Evolutionary conservation across 2,797 vertebrate species (phyloP), one percentile per base, ranked within the genome.

Genomic region (Hybognathus amarus): DNA sequence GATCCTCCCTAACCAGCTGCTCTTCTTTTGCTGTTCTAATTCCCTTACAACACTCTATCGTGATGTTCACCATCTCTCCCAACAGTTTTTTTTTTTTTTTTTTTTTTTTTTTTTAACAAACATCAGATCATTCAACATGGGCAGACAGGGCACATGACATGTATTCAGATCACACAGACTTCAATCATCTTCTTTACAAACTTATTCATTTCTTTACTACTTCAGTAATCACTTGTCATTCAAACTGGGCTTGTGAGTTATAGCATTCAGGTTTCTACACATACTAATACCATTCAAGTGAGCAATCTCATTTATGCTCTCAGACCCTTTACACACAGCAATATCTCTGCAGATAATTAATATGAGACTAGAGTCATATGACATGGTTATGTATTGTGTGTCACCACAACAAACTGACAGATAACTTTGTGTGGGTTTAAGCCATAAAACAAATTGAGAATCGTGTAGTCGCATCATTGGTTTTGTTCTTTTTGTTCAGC

Each of bases 1-100:
- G 61, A 71, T 27, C 75, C 70, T 82, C 82, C 85, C 83, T 50
- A 80, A 83, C 77, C 85, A 87, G 82, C 86, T 87, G 83, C 82
- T 87, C 86, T 68, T 83, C 67, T 61, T 78, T 83, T 64, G 40
- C 82, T 86, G 79, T 56, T 83, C 86, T 81, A 78, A 79, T 85
- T 83, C 79, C 59, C 77, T 42, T 67, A 73, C 33, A 66, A 68
- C 52, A 69, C 76, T 45, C 67, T 79, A 82, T 50, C 17, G 75
- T 33, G 30, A 33, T 33, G 30, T 63, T 77, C 64, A 64, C 30
- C 70, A 24, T 50, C 36, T 73, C 36, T 78, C 40, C 47, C 17
- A 64, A 68, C 54, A 54, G 24, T 63, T 75, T 33, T 33, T 33
- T 33, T 33, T 33, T 13, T 56, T 67, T 77, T 75, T 33, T 13